phyloP scores from a whole-genome alignment of 64 coral and sea anemone species.

The Catalaphyllia jardinei region DNA sequence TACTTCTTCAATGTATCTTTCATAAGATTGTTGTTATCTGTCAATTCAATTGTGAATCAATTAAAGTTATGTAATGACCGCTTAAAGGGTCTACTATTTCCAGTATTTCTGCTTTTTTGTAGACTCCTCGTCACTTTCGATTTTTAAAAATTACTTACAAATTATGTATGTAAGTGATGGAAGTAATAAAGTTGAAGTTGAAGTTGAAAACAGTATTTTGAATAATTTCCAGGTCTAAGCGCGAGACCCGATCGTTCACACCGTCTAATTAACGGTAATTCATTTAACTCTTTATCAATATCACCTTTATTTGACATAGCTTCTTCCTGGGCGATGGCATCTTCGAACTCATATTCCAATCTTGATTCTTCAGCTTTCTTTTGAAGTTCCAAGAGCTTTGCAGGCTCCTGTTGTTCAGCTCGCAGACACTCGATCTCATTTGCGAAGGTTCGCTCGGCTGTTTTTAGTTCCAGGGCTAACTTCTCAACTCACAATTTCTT shows the following conservation, averaged over 20 bases:
- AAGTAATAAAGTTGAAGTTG: no score
- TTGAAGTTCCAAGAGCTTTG: neutral
- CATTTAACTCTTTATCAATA: neutral
- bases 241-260: neutral
- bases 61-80: no score
- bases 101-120: no score
- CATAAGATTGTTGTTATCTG: no score
- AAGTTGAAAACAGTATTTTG: neutral
- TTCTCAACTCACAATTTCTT: neutral
- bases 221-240: neutral
- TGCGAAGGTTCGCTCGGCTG: neutral
- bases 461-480: neutral
- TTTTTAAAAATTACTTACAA: no score
- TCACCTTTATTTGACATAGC: no score
- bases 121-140: no score
- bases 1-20: no score
- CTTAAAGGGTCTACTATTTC: no score
- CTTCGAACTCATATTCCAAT: neutral
- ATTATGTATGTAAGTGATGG: no score
- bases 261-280: neutral
- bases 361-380: constrained; percentile 12
- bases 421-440: neutral
- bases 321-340: no score
- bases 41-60: no score
- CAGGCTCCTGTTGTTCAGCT: neutral